These are phyloP conservation scores for Corticium candelabrum DNA, from an alignment of 37 sponge, comb jelly and placozoan genomes.

Conservation along the genomic window DNA sequence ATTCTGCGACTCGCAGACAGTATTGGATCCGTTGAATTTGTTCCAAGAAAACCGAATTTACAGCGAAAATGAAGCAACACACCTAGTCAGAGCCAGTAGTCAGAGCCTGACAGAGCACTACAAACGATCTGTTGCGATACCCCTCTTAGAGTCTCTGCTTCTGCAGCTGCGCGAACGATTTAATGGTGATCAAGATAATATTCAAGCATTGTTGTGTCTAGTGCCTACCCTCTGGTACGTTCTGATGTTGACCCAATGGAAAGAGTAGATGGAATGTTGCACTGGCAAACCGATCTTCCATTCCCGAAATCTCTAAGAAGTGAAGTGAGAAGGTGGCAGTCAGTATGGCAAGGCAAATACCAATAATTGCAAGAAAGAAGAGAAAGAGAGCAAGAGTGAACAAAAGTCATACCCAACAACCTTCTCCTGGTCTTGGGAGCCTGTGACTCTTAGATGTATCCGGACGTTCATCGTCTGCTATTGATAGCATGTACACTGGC, in stretches of 20 bases:
- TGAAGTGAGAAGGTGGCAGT: slow-evolving; percentile 20
- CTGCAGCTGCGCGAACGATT: slow-evolving; percentile 16
- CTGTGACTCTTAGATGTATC: slow-evolving; percentile 24
- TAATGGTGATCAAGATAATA: too few species aligned
- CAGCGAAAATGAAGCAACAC: slow-evolving; percentile 19
- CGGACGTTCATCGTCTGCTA: slow-evolving; percentile 26
- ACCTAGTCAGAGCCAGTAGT: too few species aligned
- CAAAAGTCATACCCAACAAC: slow-evolving; percentile 25
- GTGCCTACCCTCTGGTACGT: not conserved
- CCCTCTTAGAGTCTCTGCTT: slow-evolving; percentile 26
- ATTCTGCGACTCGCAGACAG: slow-evolving; percentile 14
- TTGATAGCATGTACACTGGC: slow-evolving; percentile 30
- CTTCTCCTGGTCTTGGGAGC: too few species aligned
- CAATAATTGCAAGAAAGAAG: not conserved
- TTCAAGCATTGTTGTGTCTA: slow-evolving; percentile 21
- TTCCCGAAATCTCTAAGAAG: slow-evolving; percentile 20
- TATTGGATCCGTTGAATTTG: slow-evolving; percentile 14
- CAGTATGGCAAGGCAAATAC: slow-evolving; percentile 27
- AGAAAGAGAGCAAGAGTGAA: too few species aligned
- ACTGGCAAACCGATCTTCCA: slow-evolving; percentile 17
- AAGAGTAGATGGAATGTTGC: too few species aligned
- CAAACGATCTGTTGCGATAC: slow-evolving; percentile 19
- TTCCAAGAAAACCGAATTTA: slow-evolving; percentile 15
- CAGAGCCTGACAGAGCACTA: slow-evolving; percentile 21
- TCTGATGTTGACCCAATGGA: not conserved